These are phyloP conservation scores for Phaethon lepturus DNA, from an alignment of 2,113 vertebrate genomes.

Conservation along the genomic window DNA sequence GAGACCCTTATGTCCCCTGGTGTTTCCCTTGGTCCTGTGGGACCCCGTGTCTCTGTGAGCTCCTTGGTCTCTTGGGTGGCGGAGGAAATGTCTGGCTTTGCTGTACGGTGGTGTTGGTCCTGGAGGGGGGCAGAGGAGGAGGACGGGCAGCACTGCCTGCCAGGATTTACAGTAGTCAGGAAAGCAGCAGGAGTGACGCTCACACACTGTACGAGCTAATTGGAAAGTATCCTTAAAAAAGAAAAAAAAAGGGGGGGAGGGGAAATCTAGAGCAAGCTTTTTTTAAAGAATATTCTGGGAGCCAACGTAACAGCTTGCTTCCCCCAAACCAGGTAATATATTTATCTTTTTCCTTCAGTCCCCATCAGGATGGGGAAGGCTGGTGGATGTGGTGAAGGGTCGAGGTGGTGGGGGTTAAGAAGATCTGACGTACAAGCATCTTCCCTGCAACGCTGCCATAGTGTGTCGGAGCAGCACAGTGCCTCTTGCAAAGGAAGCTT, in stretches of 20 bases:
- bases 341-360: not conserved
- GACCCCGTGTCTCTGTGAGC: not conserved
- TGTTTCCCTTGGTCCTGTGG: not conserved
- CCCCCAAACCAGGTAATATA: not conserved
- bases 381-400: not conserved
- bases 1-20: not conserved
- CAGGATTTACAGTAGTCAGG: slow-evolving; percentile 39
- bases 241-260: not conserved
- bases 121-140: slow-evolving; percentile 15
- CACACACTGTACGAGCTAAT: not conserved
- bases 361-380: not conserved
- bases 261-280: not conserved
- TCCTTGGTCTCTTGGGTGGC: not conserved
- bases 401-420: not conserved
- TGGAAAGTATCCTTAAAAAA: not conserved
- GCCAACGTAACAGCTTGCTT: not conserved
- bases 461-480: slow-evolving; percentile 22
- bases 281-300: not conserved
- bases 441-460: slow-evolving; percentile 47
- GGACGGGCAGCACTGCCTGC: not conserved
- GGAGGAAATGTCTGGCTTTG: not conserved
- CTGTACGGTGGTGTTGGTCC: not conserved
- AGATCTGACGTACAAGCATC: not conserved
- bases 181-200: not conserved
- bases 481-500: slow-evolving; percentile 46